Conservation (phyloP, 2,113 vertebrate species). For the Balaenoptera acutorostrata region DNA sequence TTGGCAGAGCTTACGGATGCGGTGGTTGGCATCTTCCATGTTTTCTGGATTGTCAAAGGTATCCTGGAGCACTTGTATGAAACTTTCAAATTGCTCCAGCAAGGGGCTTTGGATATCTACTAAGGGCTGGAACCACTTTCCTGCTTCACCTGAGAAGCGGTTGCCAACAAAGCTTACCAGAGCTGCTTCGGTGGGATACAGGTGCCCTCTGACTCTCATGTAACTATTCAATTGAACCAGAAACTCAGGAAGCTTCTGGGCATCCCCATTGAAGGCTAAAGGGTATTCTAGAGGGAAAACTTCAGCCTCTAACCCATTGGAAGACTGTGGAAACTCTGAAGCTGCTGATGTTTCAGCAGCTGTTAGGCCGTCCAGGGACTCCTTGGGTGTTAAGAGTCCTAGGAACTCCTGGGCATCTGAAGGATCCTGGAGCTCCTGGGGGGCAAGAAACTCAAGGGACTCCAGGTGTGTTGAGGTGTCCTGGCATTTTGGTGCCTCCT, state of each 20-base stretch:
- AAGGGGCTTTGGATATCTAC: constrained; percentile 7
- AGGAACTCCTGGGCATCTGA: constrained; percentile 28
- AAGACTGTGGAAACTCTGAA: not conserved
- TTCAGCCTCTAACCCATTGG: not conserved
- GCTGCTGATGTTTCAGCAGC: not conserved
- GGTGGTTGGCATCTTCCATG: not conserved
- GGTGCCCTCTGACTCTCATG: constrained; percentile 1
- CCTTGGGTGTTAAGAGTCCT: not conserved
- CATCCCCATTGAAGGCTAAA: not conserved
- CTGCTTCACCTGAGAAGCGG: not conserved
- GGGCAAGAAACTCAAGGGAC: not conserved
- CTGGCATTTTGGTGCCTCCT: not conserved
- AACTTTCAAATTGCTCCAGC: constrained; percentile 38
- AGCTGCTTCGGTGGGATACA: not conserved
- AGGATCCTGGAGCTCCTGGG: not conserved
- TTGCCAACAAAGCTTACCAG: constrained; percentile 35
- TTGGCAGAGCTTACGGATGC: not conserved
- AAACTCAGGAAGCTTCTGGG: constrained; percentile 31
- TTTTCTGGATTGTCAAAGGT: constrained; percentile 14
- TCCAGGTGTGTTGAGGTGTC: not conserved
- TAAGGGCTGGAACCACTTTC: constrained; percentile 31
- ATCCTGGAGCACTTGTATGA: not conserved
- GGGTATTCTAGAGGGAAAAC: not conserved
- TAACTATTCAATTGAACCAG: constrained; percentile 19
- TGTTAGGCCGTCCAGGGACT: not conserved